phyloP scores from a whole-genome alignment of 2,888 invertebrate genomes.

The Aleiodes testaceus region DNA sequence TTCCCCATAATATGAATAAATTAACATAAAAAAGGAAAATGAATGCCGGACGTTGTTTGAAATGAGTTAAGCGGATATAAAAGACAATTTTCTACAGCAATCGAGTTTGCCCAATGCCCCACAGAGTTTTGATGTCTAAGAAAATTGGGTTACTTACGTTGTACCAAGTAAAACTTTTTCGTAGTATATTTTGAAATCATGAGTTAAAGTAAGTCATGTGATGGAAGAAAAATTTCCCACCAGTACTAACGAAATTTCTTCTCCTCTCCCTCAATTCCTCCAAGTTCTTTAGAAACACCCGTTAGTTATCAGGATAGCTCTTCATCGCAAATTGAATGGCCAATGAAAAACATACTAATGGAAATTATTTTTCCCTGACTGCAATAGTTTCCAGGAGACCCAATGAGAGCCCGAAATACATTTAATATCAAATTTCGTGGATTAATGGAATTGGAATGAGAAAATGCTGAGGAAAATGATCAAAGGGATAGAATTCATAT shows the following conservation, averaged over 20 bases:
- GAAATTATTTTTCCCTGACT: no score
- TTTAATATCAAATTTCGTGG: no score
- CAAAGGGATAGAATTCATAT: not conserved
- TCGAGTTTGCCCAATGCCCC: constrained; percentile 12
- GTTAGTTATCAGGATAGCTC: no score
- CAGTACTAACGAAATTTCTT: not conserved
- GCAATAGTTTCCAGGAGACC: no score
- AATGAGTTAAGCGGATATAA: constrained; percentile 11
- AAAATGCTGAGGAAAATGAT: not conserved
- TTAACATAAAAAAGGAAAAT: not conserved
- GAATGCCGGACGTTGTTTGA: constrained; percentile 13
- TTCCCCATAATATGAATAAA: no score
- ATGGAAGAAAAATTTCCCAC: not conserved
- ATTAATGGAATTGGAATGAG: no score
- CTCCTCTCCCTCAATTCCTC: no score
- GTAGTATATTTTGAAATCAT: constrained; percentile 10
- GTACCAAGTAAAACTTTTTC: constrained; percentile 8
- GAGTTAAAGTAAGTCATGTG: not conserved
- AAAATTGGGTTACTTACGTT: constrained; percentile 27
- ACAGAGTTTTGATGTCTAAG: constrained; percentile 18
- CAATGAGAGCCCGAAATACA: no score
- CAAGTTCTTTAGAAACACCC: no score
- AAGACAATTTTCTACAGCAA: constrained; percentile 21
- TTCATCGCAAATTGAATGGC: no score
- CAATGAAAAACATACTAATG: no score